Percentiles rank a stretch among this genome's conserved stretches.
Conservation (phyloP, 2,888 invertebrate species). For the Elgonia sp. region DNA sequence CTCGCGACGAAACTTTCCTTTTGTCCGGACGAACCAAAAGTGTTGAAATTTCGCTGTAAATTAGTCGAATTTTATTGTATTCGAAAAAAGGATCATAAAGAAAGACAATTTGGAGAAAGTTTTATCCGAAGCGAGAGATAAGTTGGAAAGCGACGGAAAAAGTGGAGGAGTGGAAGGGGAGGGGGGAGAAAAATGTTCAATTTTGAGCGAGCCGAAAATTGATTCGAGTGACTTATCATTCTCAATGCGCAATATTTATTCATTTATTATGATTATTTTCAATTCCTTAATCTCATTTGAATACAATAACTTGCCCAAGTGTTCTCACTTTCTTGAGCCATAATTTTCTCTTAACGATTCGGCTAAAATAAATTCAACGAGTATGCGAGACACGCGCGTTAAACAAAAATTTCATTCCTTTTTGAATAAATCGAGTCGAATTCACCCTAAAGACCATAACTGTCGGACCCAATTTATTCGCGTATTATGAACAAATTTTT, state of each 20-base stretch:
- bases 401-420: constrained; percentile 59
- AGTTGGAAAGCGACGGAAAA: constrained; percentile 31
- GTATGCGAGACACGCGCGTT: constrained; percentile 18
- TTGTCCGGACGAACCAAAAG: constrained; percentile 19
- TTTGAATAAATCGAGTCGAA: constrained; percentile 60
- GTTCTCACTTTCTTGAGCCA: constrained; percentile 62
- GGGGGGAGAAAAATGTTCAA: constrained; percentile 3
- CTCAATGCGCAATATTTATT: constrained; percentile 38
- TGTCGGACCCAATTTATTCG: constrained; percentile 72
- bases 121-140: constrained; percentile 24
- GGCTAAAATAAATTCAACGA: constrained; percentile 40
- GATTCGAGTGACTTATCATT: not conserved
- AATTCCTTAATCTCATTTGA: constrained; percentile 61
- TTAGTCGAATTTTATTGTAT: constrained; percentile 35
- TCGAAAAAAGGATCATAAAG: constrained; percentile 22
- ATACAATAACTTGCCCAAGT: constrained; percentile 60
- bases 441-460: constrained; percentile 63
- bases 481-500: constrained; percentile 70
- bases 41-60: constrained; percentile 27
- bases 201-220: constrained; percentile 32
- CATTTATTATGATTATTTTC: constrained; percentile 34
- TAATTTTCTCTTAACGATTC: constrained; percentile 59
- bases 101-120: constrained; percentile 30
- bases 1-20: constrained; percentile 1
- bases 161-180: too few species aligned